These are phyloP conservation scores for Archaeoteleia sp. DNA, from an alignment of 2,888 invertebrate species.

Conservation along the genomic window DNA sequence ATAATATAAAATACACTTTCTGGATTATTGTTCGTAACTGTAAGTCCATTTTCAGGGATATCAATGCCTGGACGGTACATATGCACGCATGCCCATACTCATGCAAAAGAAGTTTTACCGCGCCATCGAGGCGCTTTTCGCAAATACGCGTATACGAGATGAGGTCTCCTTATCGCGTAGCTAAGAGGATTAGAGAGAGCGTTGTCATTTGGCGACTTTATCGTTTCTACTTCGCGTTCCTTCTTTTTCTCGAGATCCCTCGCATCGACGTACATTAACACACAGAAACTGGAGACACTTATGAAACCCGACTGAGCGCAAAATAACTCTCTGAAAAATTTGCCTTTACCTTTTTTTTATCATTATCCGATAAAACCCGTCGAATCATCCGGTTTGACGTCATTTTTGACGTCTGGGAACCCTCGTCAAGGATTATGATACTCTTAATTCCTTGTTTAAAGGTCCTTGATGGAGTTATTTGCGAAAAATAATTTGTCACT, in stretches of 20 bases:
- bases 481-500: no score
- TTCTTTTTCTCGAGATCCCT: slow-evolving; percentile 8
- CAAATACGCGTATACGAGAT: slow-evolving; percentile 51
- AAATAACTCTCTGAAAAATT: slow-evolving; percentile 11
- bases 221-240: slow-evolving; percentile 11
- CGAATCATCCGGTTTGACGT: slow-evolving; percentile 12
- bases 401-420: no score
- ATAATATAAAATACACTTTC: no score
- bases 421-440: no score
- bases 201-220: slow-evolving; percentile 42
- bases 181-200: slow-evolving; percentile 46
- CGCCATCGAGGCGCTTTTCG: slow-evolving; percentile 27
- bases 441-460: no score
- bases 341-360: slow-evolving; percentile 11
- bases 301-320: slow-evolving; percentile 21
- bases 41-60: slow-evolving; percentile 33
- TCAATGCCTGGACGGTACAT: slow-evolving; percentile 20
- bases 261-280: slow-evolving; percentile 22
- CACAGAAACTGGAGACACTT: slow-evolving; percentile 10
- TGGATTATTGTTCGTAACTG: slow-evolving; percentile 38
- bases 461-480: no score
- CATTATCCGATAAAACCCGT: slow-evolving; percentile 18
- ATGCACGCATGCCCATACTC: not conserved
- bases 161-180: slow-evolving; percentile 38
- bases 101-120: slow-evolving; percentile 12